Conservation (phyloP, 2,888 invertebrate species). For the Drymonia ruficornis region DNA sequence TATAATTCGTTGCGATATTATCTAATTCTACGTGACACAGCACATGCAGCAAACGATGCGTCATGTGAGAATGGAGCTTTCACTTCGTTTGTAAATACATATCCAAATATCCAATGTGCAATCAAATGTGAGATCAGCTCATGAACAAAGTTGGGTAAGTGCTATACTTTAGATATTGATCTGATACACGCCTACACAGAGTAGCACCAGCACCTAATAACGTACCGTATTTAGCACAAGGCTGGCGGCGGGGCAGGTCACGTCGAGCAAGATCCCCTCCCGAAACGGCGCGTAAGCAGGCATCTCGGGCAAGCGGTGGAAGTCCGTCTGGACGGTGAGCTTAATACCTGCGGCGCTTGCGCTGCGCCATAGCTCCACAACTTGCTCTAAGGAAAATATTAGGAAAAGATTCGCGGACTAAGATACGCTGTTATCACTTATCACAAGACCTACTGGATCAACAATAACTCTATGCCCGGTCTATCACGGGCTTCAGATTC, state of each 20-base stretch:
- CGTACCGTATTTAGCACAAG: constrained; percentile 45
- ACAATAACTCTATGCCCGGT: too few species aligned
- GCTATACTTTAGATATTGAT: too few species aligned
- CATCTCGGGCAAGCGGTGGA: constrained; percentile 32
- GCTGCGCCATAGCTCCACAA: constrained; percentile 33
- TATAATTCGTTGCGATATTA: too few species aligned
- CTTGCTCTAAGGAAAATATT: constrained; percentile 31
- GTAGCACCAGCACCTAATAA: not conserved
- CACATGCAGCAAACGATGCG: not conserved
- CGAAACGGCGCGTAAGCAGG: constrained; percentile 49
- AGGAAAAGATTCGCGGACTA: not conserved
- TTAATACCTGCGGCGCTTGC: constrained; percentile 43
- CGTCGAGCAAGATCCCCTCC: constrained; percentile 64
- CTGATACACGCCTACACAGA: too few species aligned
- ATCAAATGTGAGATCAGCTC: too few species aligned
- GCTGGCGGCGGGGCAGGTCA: constrained; percentile 46
- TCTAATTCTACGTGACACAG: not conserved
- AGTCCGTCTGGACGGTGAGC: constrained; percentile 29
- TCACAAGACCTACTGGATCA: too few species aligned
- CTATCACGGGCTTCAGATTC: too few species aligned
- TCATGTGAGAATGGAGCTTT: not conserved
- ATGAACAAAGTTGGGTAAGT: constrained; percentile 2
- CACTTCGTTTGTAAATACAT: too few species aligned
- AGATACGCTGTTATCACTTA: too few species aligned
- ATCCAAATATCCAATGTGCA: too few species aligned